Conservation (phyloP, 2,797 vertebrate species). For the Gobio occitaniae region DNA sequence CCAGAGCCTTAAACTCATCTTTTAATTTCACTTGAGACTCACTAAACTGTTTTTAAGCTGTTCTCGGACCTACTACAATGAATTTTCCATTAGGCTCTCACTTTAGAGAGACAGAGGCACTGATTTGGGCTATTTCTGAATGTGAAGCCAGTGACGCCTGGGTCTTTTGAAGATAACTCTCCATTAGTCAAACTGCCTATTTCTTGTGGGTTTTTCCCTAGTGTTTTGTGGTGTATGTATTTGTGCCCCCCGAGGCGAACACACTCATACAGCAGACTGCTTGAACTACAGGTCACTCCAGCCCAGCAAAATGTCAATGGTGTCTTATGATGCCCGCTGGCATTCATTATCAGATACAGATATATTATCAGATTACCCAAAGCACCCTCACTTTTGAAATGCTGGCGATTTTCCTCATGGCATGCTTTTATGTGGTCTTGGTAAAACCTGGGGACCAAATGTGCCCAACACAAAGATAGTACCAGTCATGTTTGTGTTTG, state of each 20-base stretch:
- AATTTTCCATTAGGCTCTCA: conserved; percentile 30
- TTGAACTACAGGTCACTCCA: conserved; percentile 41
- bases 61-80: neutral
- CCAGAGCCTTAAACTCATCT: conserved; percentile 30
- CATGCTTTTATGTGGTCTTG: neutral
- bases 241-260: conserved; percentile 28
- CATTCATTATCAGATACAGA: conserved; percentile 45
- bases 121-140: conserved; percentile 15
- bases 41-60: conserved; percentile 36
- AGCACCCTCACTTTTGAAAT: conserved; percentile 16
- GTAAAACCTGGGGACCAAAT: neutral
- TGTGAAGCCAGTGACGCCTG: neutral
- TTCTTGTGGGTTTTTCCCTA: conserved; percentile 61
- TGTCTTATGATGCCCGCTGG: conserved; percentile 52
- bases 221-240: conserved; percentile 6
- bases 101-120: conserved; percentile 33
- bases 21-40: conserved; percentile 36
- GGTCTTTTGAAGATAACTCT: conserved; percentile 50
- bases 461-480: too few relatives aligned
- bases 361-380: conserved; percentile 43
- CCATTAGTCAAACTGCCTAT: conserved; percentile 65
- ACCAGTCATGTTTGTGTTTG: neutral
- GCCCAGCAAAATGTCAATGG: conserved; percentile 46
- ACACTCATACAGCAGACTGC: conserved; percentile 34
- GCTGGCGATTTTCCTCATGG: neutral